A percentile compares a stretch with the other conserved stretches of the same genome.
phyloP scores from a whole-genome alignment of 2,113 vertebrate genomes.

The Capricornis sumatraensis region DNA sequence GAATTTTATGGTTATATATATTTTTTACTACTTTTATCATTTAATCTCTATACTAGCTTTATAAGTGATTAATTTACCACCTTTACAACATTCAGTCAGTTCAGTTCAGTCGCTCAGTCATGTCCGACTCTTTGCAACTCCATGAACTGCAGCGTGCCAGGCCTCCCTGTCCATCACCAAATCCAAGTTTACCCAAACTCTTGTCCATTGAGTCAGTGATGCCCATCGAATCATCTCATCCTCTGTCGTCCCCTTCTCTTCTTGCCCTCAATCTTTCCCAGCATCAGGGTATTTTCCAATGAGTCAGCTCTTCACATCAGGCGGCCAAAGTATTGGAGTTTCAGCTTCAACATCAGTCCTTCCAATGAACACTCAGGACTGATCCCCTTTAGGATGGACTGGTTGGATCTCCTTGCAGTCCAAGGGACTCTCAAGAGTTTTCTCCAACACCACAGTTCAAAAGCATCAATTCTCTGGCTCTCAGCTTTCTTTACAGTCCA shows the following conservation, averaged over 20 bases:
- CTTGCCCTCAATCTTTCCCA: background rate
- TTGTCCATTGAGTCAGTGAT: background rate
- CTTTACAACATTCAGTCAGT: background rate
- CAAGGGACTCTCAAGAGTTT: background rate
- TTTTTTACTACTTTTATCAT: background rate
- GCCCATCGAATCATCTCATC: background rate
- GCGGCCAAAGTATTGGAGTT: background rate
- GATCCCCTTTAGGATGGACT: background rate
- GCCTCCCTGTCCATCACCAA: background rate
- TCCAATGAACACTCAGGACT: background rate
- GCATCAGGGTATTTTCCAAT: background rate
- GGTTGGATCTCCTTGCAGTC: background rate
- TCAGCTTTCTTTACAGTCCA: background rate
- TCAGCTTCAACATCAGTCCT: background rate
- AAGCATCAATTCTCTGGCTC: background rate
- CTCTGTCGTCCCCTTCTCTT: accelerated
- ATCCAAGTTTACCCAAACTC: background rate
- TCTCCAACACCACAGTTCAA: background rate
- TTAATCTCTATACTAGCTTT: background rate
- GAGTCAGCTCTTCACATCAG: background rate
- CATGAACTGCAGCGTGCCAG: background rate
- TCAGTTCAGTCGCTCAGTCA: background rate
- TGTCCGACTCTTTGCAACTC: background rate
- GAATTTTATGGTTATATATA: background rate
- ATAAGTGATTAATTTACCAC: background rate